Evolutionary conservation across 2,113 vertebrate genomes (phyloP).

Genomic region (Chelonoidis abingdonii): DNA sequence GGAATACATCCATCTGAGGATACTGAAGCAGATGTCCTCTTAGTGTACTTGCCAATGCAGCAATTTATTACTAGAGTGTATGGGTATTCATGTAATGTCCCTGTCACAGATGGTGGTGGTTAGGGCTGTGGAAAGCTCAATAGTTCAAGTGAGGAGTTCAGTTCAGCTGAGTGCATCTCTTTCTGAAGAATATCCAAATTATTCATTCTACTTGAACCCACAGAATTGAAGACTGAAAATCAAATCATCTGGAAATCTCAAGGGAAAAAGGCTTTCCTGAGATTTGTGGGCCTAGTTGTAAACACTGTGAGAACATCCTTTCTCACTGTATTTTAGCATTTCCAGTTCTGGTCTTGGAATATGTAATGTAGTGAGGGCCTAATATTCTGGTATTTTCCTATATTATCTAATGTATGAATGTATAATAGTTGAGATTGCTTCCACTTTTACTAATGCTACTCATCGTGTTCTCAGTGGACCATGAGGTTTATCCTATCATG

Average conservation of each 20-base stretch:
- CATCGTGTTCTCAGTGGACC: background rate
- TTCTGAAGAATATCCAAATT: background rate
- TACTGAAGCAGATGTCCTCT: background rate
- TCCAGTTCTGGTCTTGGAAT: background rate
- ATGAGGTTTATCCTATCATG: background rate
- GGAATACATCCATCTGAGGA: background rate
- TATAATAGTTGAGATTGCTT: background rate
- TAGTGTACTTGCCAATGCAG: background rate
- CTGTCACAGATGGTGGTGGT: background rate
- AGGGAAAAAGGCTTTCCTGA: background rate
- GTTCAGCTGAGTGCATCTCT: background rate
- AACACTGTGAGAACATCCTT: background rate
- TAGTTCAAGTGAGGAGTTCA: background rate
- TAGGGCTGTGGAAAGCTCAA: background rate
- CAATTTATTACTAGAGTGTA: background rate
- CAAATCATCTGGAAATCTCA: background rate
- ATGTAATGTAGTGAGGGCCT: background rate
- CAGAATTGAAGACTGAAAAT: background rate
- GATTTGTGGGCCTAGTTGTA: background rate
- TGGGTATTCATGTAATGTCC: background rate
- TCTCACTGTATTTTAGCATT: background rate
- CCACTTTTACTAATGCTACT: background rate
- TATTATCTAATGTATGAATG: background rate
- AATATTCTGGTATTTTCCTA: background rate
- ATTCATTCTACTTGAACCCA: background rate